Evolutionary conservation across 2,888 invertebrate genomes (phyloP), one percentile per base, ranked within the genome.

Genomic region (Drosophila leonis): DNA sequence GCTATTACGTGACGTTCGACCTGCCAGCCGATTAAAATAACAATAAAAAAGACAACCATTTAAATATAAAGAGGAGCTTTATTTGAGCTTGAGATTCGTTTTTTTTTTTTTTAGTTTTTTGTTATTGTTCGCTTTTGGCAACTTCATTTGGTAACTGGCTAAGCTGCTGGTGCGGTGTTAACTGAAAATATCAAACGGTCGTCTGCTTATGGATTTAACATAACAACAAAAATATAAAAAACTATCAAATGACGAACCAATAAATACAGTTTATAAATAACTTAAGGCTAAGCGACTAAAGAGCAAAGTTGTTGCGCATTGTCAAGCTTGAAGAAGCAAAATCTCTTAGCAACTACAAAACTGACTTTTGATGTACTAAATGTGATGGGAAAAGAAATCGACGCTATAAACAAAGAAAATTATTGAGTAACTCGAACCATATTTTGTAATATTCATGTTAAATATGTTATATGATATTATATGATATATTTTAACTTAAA

Each of bases 141-240:
- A 51, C 66, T 73, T 77, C 35, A 70, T 69, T 69, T 63, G 61
- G 63, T 57, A 63, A 73, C 60, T 65, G 56, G 42, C 67, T 57
- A 29, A 35, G 33, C 33, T 29, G 55, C 46, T 41, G 56, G 41
- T 27, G 20, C 57, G 63, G 51, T 54, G 42, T 46, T 64, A 78
- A 82, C 73, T 82, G 70, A 73, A 88, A 83, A 83, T 85, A 83
- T 85, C 88, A 83, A 83, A 85, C 83, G 86, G 63, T 88, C 59
- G 68, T 67, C 68, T 61, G 67, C 62, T 67, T 71, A 59, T 67
- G 55, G 56, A 73, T 55, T 88, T 80, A 85, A 37, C 88, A 80
- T 83, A 77, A 77, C 72, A 81, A 82, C 70, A 65, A 65, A 51
- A 56, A 60, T 18, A 35, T 31, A 9, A 24, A 24, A 63, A 65